A percentile compares a stretch with the other conserved stretches of the same genome.
phyloP scores from a whole-genome alignment of 2,888 invertebrate species.

The Keiferia lycopersicella region DNA sequence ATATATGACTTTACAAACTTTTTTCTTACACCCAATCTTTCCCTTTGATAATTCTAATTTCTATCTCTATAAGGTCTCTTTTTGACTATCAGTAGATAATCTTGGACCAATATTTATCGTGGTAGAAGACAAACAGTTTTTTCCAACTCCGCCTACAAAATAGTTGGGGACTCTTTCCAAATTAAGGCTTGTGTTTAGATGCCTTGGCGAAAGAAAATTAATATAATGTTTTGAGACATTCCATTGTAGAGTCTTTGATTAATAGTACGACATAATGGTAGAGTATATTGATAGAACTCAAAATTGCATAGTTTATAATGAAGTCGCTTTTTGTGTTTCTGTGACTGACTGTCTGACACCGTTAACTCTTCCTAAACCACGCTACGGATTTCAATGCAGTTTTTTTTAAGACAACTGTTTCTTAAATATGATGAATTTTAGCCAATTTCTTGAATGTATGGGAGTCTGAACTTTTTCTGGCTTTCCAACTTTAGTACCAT shows the following conservation, averaged over 20 bases:
- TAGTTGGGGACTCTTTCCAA: conserved; percentile 48
- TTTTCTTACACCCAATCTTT: conserved; percentile 15
- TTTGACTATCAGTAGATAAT: background rate
- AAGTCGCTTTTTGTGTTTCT: no score
- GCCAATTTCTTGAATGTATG: no score
- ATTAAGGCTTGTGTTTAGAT: conserved; percentile 62
- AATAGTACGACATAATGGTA: conserved; percentile 2
- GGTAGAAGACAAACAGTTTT: conserved; percentile 44
- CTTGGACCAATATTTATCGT: conserved; percentile 32
- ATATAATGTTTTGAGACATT: conserved; percentile 46
- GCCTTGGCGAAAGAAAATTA: conserved; percentile 58
- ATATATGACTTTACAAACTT: conserved; percentile 43
- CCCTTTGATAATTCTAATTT: background rate
- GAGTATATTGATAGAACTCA: no score
- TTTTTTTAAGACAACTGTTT: no score
- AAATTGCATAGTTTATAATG: no score
- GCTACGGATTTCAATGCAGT: no score
- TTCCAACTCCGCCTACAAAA: conserved; percentile 51
- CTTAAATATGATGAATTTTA: no score
- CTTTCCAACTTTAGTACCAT: no score
- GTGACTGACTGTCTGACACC: no score
- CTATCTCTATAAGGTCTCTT: background rate
- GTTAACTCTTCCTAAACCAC: no score
- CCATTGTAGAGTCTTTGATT: conserved; percentile 2
- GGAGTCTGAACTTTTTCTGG: no score